phyloP scores from a whole-genome alignment of 2,888 invertebrate species.

The Mellilla xanthometata region DNA sequence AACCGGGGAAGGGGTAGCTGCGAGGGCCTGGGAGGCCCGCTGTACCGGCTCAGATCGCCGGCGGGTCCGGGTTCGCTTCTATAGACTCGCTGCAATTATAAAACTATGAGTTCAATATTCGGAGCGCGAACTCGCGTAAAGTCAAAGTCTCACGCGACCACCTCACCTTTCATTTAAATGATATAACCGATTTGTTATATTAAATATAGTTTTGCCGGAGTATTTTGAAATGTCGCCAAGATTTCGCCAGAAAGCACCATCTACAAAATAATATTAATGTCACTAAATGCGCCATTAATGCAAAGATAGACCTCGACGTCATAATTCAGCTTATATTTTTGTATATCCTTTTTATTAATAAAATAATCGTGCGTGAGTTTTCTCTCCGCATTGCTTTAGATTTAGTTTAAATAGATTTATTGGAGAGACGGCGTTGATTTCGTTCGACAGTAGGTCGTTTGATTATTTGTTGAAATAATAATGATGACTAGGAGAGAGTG shows the following conservation, averaged over 20 bases:
- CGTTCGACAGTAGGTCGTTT: not conserved
- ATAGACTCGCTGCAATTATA: conserved; percentile 6
- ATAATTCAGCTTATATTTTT: conserved; percentile 54
- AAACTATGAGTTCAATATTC: conserved; percentile 9
- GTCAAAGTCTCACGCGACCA: conserved; percentile 19
- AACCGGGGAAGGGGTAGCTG: conserved; percentile 40
- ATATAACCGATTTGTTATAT: conserved; percentile 49
- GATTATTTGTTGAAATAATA: not conserved
- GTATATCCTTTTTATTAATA: conserved; percentile 43
- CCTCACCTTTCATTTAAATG: conserved; percentile 43
- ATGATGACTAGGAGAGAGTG: not conserved
- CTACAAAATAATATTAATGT: conserved; percentile 61
- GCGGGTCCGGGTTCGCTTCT: not conserved
- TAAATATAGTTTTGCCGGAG: conserved; percentile 54
- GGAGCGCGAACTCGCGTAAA: not conserved
- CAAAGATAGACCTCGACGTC: conserved; percentile 55
- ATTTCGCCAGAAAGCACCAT: conserved; percentile 54
- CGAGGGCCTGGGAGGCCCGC: no score
- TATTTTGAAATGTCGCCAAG: conserved; percentile 72
- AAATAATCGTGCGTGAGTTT: conserved; percentile 35
- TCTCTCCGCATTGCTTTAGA: conserved; percentile 33
- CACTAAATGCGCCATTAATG: conserved; percentile 60
- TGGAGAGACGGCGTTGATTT: not conserved
- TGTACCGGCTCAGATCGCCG: not conserved
- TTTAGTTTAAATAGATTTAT: not conserved